Conservation (phyloP, 2,888 invertebrate genomes). For the Neelides folsomi region DNA sequence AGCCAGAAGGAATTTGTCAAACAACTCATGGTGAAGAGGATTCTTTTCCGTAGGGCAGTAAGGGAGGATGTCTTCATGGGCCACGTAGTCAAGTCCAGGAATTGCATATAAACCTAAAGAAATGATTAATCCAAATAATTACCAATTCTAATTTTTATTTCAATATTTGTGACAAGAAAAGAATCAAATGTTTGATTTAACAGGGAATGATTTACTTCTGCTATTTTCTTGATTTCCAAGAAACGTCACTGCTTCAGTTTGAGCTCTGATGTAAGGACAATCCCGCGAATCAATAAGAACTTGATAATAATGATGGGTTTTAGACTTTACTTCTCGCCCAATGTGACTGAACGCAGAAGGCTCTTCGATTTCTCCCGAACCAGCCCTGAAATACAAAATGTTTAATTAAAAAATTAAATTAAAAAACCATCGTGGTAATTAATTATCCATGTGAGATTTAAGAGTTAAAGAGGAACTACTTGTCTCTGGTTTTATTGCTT, state of each 20-base stretch:
- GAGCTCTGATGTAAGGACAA: conserved; percentile 93
- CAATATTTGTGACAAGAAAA: background rate
- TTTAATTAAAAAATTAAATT: background rate
- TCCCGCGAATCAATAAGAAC: conserved; percentile 93
- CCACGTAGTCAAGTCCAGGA: conserved; percentile 93
- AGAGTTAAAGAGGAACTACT: conserved; percentile 22
- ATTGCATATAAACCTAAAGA: conserved; percentile 63
- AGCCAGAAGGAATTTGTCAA: conserved; percentile 82
- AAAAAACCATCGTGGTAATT: too few relatives aligned
- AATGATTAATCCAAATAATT: background rate
- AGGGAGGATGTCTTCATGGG: conserved; percentile 93
- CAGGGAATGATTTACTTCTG: conserved; percentile 46
- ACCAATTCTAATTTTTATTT: background rate
- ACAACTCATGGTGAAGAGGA: conserved; percentile 87
- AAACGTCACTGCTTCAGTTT: conserved; percentile 94
- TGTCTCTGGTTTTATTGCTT: conserved; percentile 44
- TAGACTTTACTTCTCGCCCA: conserved; percentile 75
- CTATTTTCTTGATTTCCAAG: conserved; percentile 91
- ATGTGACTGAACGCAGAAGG: conserved; percentile 39
- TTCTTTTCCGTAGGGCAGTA: conserved; percentile 76
- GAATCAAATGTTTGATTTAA: background rate
- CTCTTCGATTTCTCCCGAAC: conserved; percentile 27
- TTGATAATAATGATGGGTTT: conserved; percentile 91
- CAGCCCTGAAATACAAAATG: conserved; percentile 12
- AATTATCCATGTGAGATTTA: too few relatives aligned